These are phyloP conservation scores for Brenthis hecate DNA, from an alignment of 2,888 invertebrate species.

Conservation along the genomic window DNA sequence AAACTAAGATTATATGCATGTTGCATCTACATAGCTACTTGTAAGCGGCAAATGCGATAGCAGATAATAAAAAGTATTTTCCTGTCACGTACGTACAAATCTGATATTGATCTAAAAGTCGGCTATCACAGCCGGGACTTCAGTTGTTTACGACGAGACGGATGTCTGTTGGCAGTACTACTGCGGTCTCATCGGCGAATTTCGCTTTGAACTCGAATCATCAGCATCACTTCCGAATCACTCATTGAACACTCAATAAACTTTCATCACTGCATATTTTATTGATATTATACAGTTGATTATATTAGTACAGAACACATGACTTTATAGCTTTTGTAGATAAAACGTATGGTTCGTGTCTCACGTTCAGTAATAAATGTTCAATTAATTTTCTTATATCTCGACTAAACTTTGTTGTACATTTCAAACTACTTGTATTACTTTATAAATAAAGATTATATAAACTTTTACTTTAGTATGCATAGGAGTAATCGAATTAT, in stretches of 20 bases:
- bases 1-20: conserved; percentile 3
- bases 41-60: conserved; percentile 22
- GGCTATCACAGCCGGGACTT: conserved; percentile 27
- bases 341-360: background rate
- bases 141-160: conserved; percentile 31
- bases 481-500: too few relatives aligned
- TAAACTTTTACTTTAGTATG: too few relatives aligned
- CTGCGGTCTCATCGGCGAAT: conserved; percentile 28
- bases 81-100: conserved; percentile 31
- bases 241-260: conserved; percentile 34
- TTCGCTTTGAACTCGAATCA: conserved; percentile 38
- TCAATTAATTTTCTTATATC: too few relatives aligned
- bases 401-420: too few relatives aligned
- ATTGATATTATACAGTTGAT: background rate
- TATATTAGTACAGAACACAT: background rate
- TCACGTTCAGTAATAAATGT: too few relatives aligned
- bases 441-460: too few relatives aligned
- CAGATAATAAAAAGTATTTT: conserved; percentile 22
- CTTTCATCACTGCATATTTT: conserved; percentile 3
- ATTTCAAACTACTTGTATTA: too few relatives aligned
- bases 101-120: conserved; percentile 30
- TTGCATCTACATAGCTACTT: conserved; percentile 21
- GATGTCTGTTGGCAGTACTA: conserved; percentile 29
- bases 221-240: conserved; percentile 23
- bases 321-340: background rate